These are phyloP conservation scores for Halictus ligatus DNA, from an alignment of 2,888 invertebrate genomes.

Conservation along the genomic window DNA sequence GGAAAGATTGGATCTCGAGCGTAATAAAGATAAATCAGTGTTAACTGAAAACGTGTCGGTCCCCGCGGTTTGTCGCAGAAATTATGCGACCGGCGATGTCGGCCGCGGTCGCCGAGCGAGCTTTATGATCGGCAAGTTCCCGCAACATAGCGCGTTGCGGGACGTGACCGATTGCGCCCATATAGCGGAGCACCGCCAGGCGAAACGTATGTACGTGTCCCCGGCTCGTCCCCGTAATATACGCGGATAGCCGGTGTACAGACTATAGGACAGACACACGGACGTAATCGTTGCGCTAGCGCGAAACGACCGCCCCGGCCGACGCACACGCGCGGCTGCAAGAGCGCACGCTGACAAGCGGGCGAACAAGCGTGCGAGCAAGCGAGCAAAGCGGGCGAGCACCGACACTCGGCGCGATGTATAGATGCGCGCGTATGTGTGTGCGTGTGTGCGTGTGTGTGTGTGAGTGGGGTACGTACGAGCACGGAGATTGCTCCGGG, in stretches of 20 bases:
- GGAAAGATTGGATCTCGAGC: neutral
- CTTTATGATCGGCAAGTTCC: slow-evolving; percentile 43
- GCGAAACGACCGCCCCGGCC: neutral
- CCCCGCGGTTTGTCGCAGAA: neutral
- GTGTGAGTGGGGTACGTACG: slow-evolving; percentile 61
- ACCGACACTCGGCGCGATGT: neutral
- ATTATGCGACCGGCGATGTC: neutral
- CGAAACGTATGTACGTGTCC: slow-evolving; percentile 58
- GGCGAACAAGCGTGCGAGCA: no score
- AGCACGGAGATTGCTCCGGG: slow-evolving; percentile 82
- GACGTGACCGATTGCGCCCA: slow-evolving; percentile 59
- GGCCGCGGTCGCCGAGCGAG: slow-evolving; percentile 23
- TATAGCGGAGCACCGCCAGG: slow-evolving; percentile 27
- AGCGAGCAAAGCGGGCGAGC: neutral
- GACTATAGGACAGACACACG: slow-evolving; percentile 21
- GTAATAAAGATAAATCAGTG: slow-evolving; percentile 14
- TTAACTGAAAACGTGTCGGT: neutral
- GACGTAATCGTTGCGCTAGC: slow-evolving; percentile 24
- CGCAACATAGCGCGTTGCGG: slow-evolving; percentile 35
- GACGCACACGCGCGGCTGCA: neutral
- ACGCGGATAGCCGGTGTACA: slow-evolving; percentile 20
- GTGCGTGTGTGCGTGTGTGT: neutral
- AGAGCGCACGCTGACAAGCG: neutral
- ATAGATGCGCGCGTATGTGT: neutral
- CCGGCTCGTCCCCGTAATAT: slow-evolving; percentile 59